Evolutionary conservation across 2,113 vertebrate species (phyloP), one percentile per base, ranked within the genome.

Genomic region (Gila orcuttii): DNA sequence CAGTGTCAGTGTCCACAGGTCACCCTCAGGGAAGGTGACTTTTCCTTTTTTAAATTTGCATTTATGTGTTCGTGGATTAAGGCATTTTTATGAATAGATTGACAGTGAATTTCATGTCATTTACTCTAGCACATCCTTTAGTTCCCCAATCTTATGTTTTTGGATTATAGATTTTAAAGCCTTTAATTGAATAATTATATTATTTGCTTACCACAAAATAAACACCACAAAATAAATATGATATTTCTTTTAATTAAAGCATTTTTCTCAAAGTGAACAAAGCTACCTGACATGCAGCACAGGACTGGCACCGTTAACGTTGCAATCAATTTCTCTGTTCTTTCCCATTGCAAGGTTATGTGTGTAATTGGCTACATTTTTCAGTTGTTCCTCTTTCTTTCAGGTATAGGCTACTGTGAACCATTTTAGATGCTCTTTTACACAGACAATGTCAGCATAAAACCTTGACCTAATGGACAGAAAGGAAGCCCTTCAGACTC

Each of bases 391-490:
- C 42, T 45, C 23, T 73, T 71, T 73, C 52, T 59, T 59, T 64
- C 50, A 42, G 55, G 21, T 11, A 23, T 57, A 81, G n/a, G 25
- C 80, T 17, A 57, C 78, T 77, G 15, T 45, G 60, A 5, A 10
- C 39, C 15, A 7, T 69, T 69, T 75, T 59, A 74, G 50, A 79
- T 52, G 25, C 60, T 21, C 15, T 59, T 36, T 42, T 50, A 42
- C 28, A 36, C 45, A 57, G 78, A 31, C 15, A 42, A 6, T 66
- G 74, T 78, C 81, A 47, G 31, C 68, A 76, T 81, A 84, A 90
- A 92, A 86, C 59, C 4, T 64, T 91, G 91, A 94, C 92, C 93
- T 93, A 93, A 90, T 62, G 86, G 84, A 87, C 89, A 90, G 89
- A 92, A 87, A 73, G 68, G 85, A 89, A 77, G 90, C 86, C 90